Conservation (phyloP, 2,797 vertebrate genomes). For the Dermochelys coriacea region DNA sequence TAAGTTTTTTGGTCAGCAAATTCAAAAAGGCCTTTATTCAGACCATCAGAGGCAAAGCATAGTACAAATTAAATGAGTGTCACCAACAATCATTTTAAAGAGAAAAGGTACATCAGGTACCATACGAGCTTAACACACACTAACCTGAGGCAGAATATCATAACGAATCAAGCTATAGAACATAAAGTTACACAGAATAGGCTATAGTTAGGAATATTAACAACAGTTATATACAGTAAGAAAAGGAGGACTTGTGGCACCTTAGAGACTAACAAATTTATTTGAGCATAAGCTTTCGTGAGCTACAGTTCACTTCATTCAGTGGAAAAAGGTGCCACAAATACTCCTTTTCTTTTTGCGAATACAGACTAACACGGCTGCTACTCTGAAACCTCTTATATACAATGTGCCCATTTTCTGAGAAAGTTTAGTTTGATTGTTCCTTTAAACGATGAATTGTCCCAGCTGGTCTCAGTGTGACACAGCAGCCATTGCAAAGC, state of each 20-base stretch:
- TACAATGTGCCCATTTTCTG: background rate
- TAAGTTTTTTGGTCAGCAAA: background rate
- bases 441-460: background rate
- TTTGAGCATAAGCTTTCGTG: too few species aligned
- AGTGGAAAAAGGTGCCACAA: too few species aligned
- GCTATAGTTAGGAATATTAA: background rate
- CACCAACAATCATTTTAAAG: conserved; percentile 16
- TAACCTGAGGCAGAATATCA: conserved; percentile 5
- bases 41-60: conserved; percentile 57
- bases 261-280: too few species aligned
- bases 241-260: too few species aligned
- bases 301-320: too few species aligned
- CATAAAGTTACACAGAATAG: background rate
- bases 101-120: conserved; percentile 7
- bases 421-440: rapidly evolving
- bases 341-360: too few species aligned
- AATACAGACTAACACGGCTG: too few species aligned
- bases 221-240: background rate
- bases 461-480: background rate
- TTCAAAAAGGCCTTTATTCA: conserved; percentile 22
- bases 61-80: background rate
- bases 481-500: background rate
- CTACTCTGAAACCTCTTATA: background rate
- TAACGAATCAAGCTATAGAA: conserved; percentile 22
- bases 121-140: background rate